These are phyloP conservation scores for Acleris cristana DNA, from an alignment of 2,888 invertebrate genomes.

Conservation along the genomic window DNA sequence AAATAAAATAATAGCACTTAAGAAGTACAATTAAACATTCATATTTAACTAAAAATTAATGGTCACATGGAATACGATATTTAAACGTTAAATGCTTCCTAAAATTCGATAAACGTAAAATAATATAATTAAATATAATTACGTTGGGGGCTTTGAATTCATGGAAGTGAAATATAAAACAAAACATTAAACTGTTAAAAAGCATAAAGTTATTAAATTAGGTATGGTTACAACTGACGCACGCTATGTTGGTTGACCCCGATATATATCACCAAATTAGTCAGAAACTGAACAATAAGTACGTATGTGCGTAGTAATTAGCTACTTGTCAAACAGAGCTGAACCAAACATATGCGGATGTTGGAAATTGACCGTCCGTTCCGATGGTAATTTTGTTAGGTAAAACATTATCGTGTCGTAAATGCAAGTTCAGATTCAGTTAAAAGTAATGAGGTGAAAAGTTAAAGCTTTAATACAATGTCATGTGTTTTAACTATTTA, in stretches of 20 bases:
- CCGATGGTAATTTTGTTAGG: slow-evolving; percentile 54
- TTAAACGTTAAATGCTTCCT: no score
- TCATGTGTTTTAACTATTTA: no score
- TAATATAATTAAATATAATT: no score
- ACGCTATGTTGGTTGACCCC: slow-evolving; percentile 10
- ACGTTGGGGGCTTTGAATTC: no score
- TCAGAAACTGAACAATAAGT: slow-evolving; percentile 38
- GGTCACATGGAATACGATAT: no score
- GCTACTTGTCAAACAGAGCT: slow-evolving; percentile 66
- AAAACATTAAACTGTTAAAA: not conserved
- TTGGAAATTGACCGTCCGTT: slow-evolving; percentile 49
- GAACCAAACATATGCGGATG: slow-evolving; percentile 60
- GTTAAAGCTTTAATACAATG: not conserved
- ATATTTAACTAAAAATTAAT: no score
- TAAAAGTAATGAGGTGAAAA: no score
- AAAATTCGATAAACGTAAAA: no score
- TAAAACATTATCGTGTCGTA: slow-evolving; percentile 10
- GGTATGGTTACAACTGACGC: not conserved
- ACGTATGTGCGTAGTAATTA: slow-evolving; percentile 46
- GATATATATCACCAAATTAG: slow-evolving; percentile 23
- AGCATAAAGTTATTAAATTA: not conserved
- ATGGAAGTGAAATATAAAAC: no score
- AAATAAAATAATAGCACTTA: no score
- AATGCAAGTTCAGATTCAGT: no score
- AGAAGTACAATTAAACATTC: no score